phyloP scores from a whole-genome alignment of 2,113 vertebrate species.

The Notechis scutatus region DNA sequence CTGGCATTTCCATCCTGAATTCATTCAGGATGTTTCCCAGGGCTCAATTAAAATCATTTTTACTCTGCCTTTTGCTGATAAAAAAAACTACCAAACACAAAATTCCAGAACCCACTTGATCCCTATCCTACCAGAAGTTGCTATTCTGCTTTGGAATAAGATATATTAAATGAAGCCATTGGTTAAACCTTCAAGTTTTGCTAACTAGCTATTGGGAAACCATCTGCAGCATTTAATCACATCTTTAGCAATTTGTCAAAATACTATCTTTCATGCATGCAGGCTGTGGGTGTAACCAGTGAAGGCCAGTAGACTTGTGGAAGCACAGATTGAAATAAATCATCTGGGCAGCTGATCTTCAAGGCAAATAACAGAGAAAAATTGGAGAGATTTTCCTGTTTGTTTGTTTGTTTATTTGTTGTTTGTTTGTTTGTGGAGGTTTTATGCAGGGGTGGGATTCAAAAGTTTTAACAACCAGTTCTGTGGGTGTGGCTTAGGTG shows the following conservation, averaged over 20 bases:
- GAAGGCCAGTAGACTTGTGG: not conserved
- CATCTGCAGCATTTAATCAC: not conserved
- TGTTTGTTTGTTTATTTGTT: not conserved
- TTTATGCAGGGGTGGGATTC: not conserved
- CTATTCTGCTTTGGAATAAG: not conserved
- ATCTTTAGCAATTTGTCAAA: not conserved
- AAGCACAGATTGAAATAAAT: not conserved
- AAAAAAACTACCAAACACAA: not conserved
- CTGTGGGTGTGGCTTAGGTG: too few relatives aligned
- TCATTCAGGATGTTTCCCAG: not conserved
- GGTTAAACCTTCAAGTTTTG: not conserved
- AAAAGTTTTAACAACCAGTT: too few relatives aligned
- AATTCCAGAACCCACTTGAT: not conserved
- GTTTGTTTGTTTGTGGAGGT: not conserved
- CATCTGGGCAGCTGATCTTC: not conserved
- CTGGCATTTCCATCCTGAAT: not conserved
- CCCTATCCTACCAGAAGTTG: not conserved
- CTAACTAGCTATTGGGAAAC: not conserved
- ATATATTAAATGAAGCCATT: not conserved
- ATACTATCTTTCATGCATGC: not conserved
- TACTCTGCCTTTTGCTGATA: not conserved
- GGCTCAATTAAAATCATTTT: not conserved
- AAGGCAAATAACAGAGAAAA: not conserved
- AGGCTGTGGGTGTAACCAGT: not conserved
- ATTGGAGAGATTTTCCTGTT: not conserved